Conservation (phyloP, 2,888 invertebrate species). For the Tachina grossa region DNA sequence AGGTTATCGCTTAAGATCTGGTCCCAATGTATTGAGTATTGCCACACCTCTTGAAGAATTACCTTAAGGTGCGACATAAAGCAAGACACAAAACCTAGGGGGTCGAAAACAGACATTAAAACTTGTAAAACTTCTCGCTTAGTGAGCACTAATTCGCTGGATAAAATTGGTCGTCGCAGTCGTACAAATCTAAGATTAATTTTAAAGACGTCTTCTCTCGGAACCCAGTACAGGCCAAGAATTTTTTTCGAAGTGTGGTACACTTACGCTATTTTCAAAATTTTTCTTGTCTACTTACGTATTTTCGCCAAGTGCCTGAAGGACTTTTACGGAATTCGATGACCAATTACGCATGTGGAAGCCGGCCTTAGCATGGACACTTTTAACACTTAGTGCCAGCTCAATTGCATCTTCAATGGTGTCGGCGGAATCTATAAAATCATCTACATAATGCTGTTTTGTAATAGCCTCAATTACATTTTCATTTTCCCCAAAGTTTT, state of each 20-base stretch:
- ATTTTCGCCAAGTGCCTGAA: constrained; percentile 29
- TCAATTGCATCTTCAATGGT: constrained; percentile 18
- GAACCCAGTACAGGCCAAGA: constrained; percentile 29
- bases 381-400: constrained; percentile 5
- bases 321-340: constrained; percentile 20
- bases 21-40: neutral
- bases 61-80: constrained; percentile 38
- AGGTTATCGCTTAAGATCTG: too few species aligned
- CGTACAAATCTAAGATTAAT: constrained; percentile 43
- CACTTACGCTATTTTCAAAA: neutral
- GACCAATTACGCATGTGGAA: constrained; percentile 52
- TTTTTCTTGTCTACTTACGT: neutral
- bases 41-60: constrained; percentile 35
- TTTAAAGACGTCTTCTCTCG: constrained; percentile 28
- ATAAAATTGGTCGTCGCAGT: constrained; percentile 14
- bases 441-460: constrained; percentile 21
- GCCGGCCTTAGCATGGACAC: constrained; percentile 15
- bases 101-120: constrained; percentile 49
- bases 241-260: constrained; percentile 10
- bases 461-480: constrained; percentile 25
- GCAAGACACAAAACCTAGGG: constrained; percentile 30
- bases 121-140: constrained; percentile 47
- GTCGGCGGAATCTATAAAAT: constrained; percentile 9
- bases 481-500: neutral
- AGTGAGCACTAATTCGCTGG: constrained; percentile 27